Conservation (phyloP, 2,113 vertebrate genomes). For the Anolis sagrei region DNA sequence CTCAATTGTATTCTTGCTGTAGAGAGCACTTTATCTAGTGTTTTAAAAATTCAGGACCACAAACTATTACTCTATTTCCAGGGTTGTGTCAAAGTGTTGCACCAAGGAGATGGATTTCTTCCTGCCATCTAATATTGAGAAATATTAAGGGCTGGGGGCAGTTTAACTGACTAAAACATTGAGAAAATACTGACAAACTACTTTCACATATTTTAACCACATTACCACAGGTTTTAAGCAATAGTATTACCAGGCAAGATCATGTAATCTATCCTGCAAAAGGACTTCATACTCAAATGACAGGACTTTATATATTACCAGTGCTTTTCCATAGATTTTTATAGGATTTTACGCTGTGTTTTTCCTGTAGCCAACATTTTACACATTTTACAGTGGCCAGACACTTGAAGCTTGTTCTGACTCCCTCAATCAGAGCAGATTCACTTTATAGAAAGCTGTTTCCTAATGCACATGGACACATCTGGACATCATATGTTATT, state of each 20-base stretch:
- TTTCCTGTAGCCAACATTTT: not conserved
- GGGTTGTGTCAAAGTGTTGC: not conserved
- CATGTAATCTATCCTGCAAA: not conserved
- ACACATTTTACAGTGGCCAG: not conserved
- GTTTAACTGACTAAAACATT: conserved; percentile 4
- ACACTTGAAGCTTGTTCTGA: conserved; percentile 9
- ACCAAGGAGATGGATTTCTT: not conserved
- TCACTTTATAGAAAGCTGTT: not conserved
- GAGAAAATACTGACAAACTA: conserved; percentile 18
- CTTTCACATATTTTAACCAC: not conserved
- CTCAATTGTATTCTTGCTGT: conserved; percentile 25
- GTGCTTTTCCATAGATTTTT: not conserved
- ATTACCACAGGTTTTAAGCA: not conserved
- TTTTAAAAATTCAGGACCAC: not conserved
- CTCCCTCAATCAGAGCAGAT: not conserved
- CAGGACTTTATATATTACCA: not conserved
- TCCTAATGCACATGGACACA: not conserved
- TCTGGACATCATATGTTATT: not conserved
- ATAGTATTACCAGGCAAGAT: not conserved
- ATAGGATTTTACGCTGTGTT: not conserved
- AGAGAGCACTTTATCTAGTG: not conserved
- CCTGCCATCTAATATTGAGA: not conserved
- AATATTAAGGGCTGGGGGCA: not conserved
- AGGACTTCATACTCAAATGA: not conserved
- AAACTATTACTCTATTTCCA: not conserved